Evolutionary conservation across 2,113 vertebrate genomes (phyloP), one percentile per base, ranked within the genome.

Genomic region (Sebastes schlegelii): DNA sequence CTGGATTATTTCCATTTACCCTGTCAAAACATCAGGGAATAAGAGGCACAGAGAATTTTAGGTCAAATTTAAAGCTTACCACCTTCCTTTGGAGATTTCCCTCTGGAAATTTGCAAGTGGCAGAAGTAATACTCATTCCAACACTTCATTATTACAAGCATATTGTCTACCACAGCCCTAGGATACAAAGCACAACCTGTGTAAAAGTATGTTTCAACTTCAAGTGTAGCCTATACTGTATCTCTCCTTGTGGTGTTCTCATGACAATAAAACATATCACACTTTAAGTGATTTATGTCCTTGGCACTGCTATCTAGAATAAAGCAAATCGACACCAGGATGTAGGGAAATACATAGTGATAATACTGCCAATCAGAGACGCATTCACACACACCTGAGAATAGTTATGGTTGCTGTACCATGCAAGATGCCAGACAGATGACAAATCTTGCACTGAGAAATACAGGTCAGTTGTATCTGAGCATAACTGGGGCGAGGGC

Each of bases 61-160:
- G 75, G 72, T 77, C 9, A 60, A 58, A 82, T 74, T 86, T 84
- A 43, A 74, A 42, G 80, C 49, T 76, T 74, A 49, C 62, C 40
- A 43, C n/a, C 40, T 78, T 68, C 10, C 60, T 76, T 34, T 73
- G 55, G 48, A 89, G 57, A 86, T 88, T 82, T 86, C 73, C 71
- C 73, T 62, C n/a, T 67, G 63, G 76, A 69, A 80, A 79, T 80
- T 13, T 78, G 62, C 16, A 13, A 52, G 54, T 73, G 82, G 79
- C 74, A 80, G 63, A 83, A 74, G 54, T 67, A 73, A 77, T 77
- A 62, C 70, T 77, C 70, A 85, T 83, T 68, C 60, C 64, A 58
- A 43, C 52, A 70, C 72, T 77, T 84, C 51, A 89, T 87, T 86
- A 86, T 79, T 64, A 61, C 55, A 73, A 66, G 63, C 66, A 60